A percentile compares a stretch with the other conserved stretches of the same genome.
Evolutionary conservation across 2,797 vertebrate species (phyloP).

Genomic region (Setipinna tenuifilis): DNA sequence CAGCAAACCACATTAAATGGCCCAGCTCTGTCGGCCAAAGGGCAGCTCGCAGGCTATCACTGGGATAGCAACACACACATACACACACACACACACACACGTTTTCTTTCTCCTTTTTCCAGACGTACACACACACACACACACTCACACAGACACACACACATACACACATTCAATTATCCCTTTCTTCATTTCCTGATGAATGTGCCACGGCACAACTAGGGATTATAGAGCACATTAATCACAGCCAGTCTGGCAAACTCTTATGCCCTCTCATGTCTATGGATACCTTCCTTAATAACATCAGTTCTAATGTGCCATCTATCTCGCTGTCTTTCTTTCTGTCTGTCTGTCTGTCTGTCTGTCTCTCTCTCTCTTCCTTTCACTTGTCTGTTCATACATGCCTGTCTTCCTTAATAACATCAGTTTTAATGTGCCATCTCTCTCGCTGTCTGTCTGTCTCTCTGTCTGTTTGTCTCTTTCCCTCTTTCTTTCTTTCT

Average conservation of each 20-base stretch:
- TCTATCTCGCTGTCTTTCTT: no score
- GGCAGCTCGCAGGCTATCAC: not conserved
- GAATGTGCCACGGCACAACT: not conserved
- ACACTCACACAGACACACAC: not conserved
- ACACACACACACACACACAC: not conserved
- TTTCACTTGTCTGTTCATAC: not conserved
- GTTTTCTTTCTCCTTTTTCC: no score
- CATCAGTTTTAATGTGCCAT: not conserved
- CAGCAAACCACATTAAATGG: conserved; percentile 3
- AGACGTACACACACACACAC: conserved; percentile 7
- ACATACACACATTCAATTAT: not conserved
- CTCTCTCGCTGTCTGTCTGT: not conserved
- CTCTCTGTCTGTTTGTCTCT: not conserved
- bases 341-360: no score
- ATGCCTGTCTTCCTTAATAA: not conserved
- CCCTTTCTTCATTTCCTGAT: not conserved
- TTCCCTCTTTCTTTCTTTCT: not conserved
- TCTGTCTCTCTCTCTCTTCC: no score
- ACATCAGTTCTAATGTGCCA: no score
- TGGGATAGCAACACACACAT: not conserved
- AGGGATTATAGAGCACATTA: not conserved
- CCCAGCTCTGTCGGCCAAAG: not conserved
- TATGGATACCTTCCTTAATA: no score
- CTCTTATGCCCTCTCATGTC: not conserved
- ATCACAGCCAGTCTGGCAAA: not conserved